Evolutionary conservation across 2,888 invertebrate species (phyloP).

Genomic region (Tetragonisca angustula): DNA sequence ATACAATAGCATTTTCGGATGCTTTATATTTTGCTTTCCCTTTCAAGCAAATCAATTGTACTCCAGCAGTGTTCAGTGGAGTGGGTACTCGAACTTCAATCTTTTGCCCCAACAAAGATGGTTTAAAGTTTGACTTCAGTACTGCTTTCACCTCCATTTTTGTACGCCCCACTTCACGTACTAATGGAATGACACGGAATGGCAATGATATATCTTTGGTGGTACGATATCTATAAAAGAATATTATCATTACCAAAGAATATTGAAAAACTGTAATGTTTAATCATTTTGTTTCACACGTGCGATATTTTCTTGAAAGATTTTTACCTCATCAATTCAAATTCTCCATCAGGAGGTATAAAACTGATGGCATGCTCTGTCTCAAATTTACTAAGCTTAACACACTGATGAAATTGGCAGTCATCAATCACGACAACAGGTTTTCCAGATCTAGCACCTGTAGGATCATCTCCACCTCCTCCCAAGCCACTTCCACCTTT

Average conservation of each 20-base stretch:
- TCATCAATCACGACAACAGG: slow-evolving; percentile 99
- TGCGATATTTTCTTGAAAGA: neutral
- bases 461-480: slow-evolving; percentile 87
- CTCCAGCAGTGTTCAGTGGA: slow-evolving; percentile 99
- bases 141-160: slow-evolving; percentile 99
- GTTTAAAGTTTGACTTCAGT: slow-evolving; percentile 99
- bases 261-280: neutral
- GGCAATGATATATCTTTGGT: slow-evolving; percentile 99
- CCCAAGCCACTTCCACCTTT: slow-evolving; percentile 86
- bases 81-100: slow-evolving; percentile 99
- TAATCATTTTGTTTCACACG: neutral
- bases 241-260: neutral
- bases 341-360: slow-evolving; percentile 99
- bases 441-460: slow-evolving; percentile 95
- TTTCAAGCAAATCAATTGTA: slow-evolving; percentile 99
- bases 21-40: slow-evolving; percentile 99
- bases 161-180: slow-evolving; percentile 98
- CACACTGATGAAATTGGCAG: slow-evolving; percentile 99
- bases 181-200: slow-evolving; percentile 99
- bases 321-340: slow-evolving; percentile 97
- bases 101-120: slow-evolving; percentile 98
- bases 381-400: slow-evolving; percentile 99
- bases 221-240: slow-evolving; percentile 92
- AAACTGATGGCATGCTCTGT: slow-evolving; percentile 99
- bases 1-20: slow-evolving; percentile 99